Base-by-base conservation (phyloP, 2,888 invertebrate genomes). In the Cybosia mesomella region DNA sequence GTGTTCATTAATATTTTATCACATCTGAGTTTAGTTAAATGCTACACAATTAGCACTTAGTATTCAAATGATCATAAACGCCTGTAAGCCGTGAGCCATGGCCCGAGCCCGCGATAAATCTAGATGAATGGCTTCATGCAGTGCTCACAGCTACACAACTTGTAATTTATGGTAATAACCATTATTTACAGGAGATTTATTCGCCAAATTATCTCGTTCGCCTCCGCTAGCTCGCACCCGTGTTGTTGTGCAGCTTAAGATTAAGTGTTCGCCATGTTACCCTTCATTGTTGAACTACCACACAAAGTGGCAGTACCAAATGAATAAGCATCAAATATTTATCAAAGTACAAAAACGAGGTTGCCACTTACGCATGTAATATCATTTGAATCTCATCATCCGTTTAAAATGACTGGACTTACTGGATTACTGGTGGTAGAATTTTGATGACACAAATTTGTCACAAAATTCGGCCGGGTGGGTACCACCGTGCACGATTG, bases 61-160 rank as follows among this genome's bases (percentile, higher is more conserved):
- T 21, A 57, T 58, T 34, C 22, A 36, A 36, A 34, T 59, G 21
- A 59, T 58, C 13, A 34, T 21, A 34, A 58, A 18, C 49, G 49
- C n/a, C n/a, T 58, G 34, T 36, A 18, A n/a, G 58, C 21, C 58
- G 13, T 58, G 21, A n/a, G n/a, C 21, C 21, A 36, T 21, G 58
- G 18, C 15, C 10, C 13, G 58, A 21, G 13, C n/a, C 21, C 3
- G 58, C 34, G 58, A 36, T 58, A 58, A 58, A 58, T 36, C 34
- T 36, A 34, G 58, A 58, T 21, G 58, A 58, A 34, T 36, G 58
- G 34, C 34, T 34, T 58, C 58, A 58, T 36, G 58, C 36, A 58
- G 58, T 58, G 34, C 58, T 13, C 58, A 58, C 34, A 22, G 34
- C 58, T 58, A 58, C n/a, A 58, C 21, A 34, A 34, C 21, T 21